These are phyloP conservation scores for Boloria selene DNA, from an alignment of 2,888 invertebrate species.

Conservation along the genomic window DNA sequence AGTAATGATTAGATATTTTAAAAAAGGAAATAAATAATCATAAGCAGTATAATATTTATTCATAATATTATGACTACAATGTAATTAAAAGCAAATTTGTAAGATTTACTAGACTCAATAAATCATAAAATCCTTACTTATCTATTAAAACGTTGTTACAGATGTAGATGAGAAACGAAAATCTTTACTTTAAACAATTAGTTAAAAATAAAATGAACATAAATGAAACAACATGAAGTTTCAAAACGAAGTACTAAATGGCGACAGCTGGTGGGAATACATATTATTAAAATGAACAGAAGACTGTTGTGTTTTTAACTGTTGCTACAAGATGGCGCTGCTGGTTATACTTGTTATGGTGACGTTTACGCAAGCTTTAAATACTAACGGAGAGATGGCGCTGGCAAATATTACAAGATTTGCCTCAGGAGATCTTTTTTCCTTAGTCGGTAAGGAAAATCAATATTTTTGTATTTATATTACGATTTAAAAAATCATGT, in stretches of 20 bases:
- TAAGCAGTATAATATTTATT: background rate
- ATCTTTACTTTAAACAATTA: background rate
- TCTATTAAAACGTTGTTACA: background rate
- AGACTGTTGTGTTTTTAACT: background rate
- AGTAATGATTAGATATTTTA: slow-evolving; percentile 8
- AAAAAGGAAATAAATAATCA: slow-evolving; percentile 14
- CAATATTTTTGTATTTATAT: background rate
- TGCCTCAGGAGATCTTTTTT: slow-evolving; percentile 83
- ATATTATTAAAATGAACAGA: slow-evolving; percentile 12
- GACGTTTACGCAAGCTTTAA: slow-evolving; percentile 47
- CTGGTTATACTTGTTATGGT: slow-evolving; percentile 51
- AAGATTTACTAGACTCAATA: too few relatives aligned
- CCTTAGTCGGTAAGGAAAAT: slow-evolving; percentile 70
- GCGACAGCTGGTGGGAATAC: slow-evolving; percentile 30
- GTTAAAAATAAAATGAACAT: too few relatives aligned
- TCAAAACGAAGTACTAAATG: slow-evolving; percentile 15
- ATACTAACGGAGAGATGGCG: slow-evolving; percentile 62
- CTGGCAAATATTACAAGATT: slow-evolving; percentile 81
- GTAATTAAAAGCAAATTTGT: too few relatives aligned
- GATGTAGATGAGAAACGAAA: background rate
- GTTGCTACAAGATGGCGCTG: slow-evolving; percentile 59
- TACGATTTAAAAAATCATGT: too few relatives aligned
- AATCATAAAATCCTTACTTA: too few relatives aligned
- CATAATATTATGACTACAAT: too few relatives aligned
- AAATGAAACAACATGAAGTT: background rate